These are phyloP conservation scores for Pollenia griseotomentosa DNA, from an alignment of 2,888 invertebrate genomes.

Conservation along the genomic window DNA sequence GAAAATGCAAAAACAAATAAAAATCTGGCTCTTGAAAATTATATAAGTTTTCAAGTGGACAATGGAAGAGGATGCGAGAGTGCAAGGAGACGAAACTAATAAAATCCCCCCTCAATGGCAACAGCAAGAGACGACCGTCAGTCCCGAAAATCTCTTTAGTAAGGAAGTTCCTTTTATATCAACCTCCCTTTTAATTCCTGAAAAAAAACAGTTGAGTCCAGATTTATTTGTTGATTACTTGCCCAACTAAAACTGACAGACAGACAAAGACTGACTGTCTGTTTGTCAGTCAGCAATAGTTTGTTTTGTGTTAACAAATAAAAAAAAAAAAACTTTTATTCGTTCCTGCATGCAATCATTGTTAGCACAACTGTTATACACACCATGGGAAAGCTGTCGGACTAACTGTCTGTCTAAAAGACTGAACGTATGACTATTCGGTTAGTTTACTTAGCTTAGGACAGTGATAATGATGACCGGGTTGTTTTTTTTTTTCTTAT, in stretches of 20 bases:
- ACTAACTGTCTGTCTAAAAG: no score
- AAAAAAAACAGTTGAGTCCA: slow-evolving; percentile 56
- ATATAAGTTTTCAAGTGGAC: not conserved
- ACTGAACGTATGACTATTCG: no score
- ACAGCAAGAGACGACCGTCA: slow-evolving; percentile 46
- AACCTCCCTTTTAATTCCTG: not conserved
- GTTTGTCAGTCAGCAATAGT: slow-evolving; percentile 27
- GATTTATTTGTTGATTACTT: slow-evolving; percentile 68
- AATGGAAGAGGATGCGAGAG: not conserved
- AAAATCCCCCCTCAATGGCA: slow-evolving; percentile 20
- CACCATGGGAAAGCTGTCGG: slow-evolving; percentile 32
- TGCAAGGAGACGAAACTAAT: not conserved
- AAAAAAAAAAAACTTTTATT: slow-evolving; percentile 1
- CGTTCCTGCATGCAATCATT: slow-evolving; percentile 13
- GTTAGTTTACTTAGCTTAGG: not conserved
- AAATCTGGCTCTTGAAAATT: not conserved
- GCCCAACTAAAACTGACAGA: slow-evolving; percentile 67
- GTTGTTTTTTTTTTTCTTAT: slow-evolving; percentile 33
- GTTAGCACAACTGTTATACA: slow-evolving; percentile 12
- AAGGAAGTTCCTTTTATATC: not conserved
- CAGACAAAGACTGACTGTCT: slow-evolving; percentile 43
- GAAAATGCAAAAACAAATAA: slow-evolving; percentile 12
- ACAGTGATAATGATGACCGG: slow-evolving; percentile 2
- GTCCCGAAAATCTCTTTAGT: slow-evolving; percentile 42
- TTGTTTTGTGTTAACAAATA: slow-evolving; percentile 45